Evolutionary conservation across 2,797 vertebrate genomes (phyloP), one percentile per base, ranked within the genome.

Genomic region (Knipowitschia caucasica): DNA sequence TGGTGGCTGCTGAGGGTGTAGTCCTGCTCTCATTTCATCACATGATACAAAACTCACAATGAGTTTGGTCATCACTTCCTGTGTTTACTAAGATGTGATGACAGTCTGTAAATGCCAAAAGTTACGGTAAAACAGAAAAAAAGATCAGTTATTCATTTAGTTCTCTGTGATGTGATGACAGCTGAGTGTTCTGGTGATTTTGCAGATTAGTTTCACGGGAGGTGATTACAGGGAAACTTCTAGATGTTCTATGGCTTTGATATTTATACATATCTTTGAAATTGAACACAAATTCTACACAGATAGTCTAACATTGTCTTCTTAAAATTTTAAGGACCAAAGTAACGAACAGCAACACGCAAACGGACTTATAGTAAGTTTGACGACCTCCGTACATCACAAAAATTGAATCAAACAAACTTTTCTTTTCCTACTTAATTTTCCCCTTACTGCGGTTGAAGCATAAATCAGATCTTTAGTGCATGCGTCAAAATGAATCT

Each of bases 351-450:
- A 98, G 86, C 94, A 97, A 91, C 97, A 98, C 93, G 90, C 95
- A 94, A 91, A 98, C 94, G 96, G 96, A 98, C 89, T 96, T 85
- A 94, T 98, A 96, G 97, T 99, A 99, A 99, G 97, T 99, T 94
- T 89, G 77, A 86, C 73, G 59, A 83, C 79, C 80, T 85, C 74
- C 67, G 81, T 80, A 76, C 77, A 84, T 61, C 78, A 75, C 62
- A 63, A 69, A 74, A 67, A 71, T 27, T 0, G 72, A 86, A 79
- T 80, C 62, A 69, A 83, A 39, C 45, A 59, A 67, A 59, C 62
- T 75, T 80, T 77, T 80, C 85, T 76, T 84, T 78, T 86, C 76
- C 56, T 38, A 56, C 78, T 83, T 70, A 76, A 78, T 84, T 73
- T 54, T 70, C 53, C 62, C 39, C 66, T 55, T 46, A 43, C 58